Percentiles rank a stretch among this genome's conserved stretches.
phyloP scores from a whole-genome alignment of 2,113 vertebrate genomes.

The Rhinolophus ferrumequinum region DNA sequence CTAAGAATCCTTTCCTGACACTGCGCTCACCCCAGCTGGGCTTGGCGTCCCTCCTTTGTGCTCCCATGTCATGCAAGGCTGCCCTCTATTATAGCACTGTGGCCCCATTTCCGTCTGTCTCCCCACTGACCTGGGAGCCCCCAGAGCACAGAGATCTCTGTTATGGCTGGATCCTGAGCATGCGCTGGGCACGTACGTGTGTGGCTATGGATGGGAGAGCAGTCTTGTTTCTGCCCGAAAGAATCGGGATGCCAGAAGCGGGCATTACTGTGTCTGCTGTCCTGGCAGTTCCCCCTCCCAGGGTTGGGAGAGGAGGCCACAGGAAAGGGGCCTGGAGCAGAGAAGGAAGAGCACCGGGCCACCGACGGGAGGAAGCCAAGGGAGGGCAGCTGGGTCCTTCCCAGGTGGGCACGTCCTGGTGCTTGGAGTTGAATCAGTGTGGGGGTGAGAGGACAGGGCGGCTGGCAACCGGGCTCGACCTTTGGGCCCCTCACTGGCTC shows the following conservation, averaged over 20 bases:
- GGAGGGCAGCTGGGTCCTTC: neutral
- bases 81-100: neutral
- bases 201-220: neutral
- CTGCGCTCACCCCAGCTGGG: neutral
- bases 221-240: neutral
- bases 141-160: neutral
- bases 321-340: neutral
- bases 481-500: neutral
- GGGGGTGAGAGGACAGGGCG: rapidly evolving
- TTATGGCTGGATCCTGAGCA: neutral
- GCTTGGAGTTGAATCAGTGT: neutral
- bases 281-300: neutral
- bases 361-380: neutral
- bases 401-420: neutral
- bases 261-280: neutral
- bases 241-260: neutral
- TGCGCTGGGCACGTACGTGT: neutral
- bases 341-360: neutral
- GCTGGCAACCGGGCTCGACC: too few species aligned
- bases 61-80: neutral
- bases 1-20: neutral
- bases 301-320: neutral
- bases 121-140: neutral
- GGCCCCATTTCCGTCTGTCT: neutral
- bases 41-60: neutral